phyloP scores from a whole-genome alignment of 2,888 invertebrate species.

The Morinoia aosen region DNA sequence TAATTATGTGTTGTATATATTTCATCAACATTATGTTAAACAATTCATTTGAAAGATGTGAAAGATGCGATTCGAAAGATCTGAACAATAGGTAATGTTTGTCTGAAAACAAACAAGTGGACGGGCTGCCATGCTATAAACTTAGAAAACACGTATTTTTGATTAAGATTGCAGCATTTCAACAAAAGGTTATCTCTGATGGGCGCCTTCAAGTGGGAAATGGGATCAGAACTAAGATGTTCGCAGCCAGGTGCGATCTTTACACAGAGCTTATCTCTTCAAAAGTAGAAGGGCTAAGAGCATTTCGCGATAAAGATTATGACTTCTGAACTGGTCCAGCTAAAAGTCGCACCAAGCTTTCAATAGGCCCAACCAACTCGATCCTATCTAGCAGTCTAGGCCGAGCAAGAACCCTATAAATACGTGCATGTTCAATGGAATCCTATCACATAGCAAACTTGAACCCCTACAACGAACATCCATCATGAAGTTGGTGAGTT shows the following conservation, averaged over 20 bases:
- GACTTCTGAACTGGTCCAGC: background rate
- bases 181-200: background rate
- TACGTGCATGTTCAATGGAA: background rate
- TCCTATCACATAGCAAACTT: background rate
- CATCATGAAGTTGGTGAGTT: background rate
- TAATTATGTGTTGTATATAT: too few species aligned
- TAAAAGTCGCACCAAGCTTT: background rate
- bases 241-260: background rate
- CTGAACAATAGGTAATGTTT: background rate
- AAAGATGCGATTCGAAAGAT: too few species aligned
- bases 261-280: background rate
- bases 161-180: background rate
- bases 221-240: background rate
- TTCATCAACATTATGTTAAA: too few species aligned
- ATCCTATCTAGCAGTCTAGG: background rate
- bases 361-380: slow-evolving; percentile 1
- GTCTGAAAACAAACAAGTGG: background rate
- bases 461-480: background rate
- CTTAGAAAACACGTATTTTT: background rate
- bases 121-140: background rate
- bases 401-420: background rate
- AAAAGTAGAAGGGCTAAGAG: background rate
- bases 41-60: too few species aligned
- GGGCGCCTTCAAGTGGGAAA: background rate
- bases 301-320: slow-evolving; percentile 4